phyloP scores from a whole-genome alignment of 1,140 invertebrate species.

The Ditylenchus dipsaci region DNA sequence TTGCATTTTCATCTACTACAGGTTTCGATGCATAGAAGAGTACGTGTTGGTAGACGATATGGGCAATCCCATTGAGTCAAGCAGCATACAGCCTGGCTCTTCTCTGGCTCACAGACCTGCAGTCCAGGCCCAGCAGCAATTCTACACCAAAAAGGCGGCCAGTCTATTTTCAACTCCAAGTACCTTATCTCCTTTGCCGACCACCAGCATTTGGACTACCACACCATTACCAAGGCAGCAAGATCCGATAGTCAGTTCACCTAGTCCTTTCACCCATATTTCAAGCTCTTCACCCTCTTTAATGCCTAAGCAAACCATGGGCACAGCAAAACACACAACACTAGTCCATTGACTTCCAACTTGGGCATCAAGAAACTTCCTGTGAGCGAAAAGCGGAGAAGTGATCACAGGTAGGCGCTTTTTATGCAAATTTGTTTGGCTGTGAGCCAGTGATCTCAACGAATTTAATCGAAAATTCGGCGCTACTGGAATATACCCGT shows the following conservation, averaged over 20 bases:
- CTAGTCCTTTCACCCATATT: no score
- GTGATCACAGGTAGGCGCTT: no score
- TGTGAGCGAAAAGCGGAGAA: no score
- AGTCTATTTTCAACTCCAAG: background rate
- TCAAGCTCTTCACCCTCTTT: no score
- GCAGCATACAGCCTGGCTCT: background rate
- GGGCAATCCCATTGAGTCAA: conserved; percentile 1
- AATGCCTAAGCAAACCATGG: no score
- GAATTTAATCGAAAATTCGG: no score
- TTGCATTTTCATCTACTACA: background rate
- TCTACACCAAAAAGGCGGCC: background rate
- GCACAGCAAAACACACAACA: no score
- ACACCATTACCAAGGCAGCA: background rate
- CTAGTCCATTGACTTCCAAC: no score
- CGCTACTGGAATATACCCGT: no score
- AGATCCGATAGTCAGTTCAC: background rate
- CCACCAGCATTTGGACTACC: background rate
- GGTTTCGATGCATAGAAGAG: conserved; percentile 9
- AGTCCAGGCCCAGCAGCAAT: background rate
- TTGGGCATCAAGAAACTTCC: no score
- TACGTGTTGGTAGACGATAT: conserved; percentile 1
- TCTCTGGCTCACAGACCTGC: background rate
- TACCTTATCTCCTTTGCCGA: background rate
- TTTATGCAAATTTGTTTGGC: no score
- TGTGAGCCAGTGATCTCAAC: no score